Evolutionary conservation across 1,140 invertebrate genomes (phyloP).

Genomic region (Euura saliciscinereae): DNA sequence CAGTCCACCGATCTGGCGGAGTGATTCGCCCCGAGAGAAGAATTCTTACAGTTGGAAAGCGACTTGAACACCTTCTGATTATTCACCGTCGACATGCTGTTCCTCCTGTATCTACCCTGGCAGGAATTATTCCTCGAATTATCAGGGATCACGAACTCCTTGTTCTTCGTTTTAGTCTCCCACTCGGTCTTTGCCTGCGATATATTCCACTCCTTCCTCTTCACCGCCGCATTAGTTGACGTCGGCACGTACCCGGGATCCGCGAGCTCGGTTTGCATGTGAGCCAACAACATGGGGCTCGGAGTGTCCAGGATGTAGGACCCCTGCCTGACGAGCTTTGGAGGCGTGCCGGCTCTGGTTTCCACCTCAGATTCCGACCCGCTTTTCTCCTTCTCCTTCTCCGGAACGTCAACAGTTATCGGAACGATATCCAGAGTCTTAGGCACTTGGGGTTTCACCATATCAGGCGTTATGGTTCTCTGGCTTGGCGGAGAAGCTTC

Average conservation of each 20-base stretch:
- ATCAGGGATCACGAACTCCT: constrained; percentile 18
- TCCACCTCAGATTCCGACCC: neutral
- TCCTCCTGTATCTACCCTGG: constrained; percentile 28
- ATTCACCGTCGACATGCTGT: constrained; percentile 25
- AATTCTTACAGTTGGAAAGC: constrained; percentile 18
- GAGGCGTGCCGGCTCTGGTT: constrained; percentile 31
- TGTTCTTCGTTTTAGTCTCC: constrained; percentile 33
- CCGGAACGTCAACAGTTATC: constrained; percentile 39
- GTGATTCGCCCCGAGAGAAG: constrained; percentile 23
- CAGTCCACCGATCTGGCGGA: constrained; percentile 43
- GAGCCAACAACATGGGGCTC: constrained; percentile 66
- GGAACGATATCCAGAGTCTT: constrained; percentile 53
- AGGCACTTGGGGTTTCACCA: constrained; percentile 53
- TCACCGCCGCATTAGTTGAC: constrained; percentile 51
- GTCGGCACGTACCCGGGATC: constrained; percentile 60
- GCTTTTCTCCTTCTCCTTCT: constrained; percentile 1
- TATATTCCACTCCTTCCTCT: constrained; percentile 62
- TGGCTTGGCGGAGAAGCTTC: constrained; percentile 34
- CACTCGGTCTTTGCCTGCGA: constrained; percentile 42
- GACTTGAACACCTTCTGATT: constrained; percentile 29
- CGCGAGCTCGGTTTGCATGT: constrained; percentile 60
- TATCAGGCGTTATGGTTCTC: constrained; percentile 40
- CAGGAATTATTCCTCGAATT: constrained; percentile 17
- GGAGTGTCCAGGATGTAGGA: constrained; percentile 69
- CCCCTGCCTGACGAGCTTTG: constrained; percentile 64